These are phyloP conservation scores for Operophtera brumata DNA, from an alignment of 2,888 invertebrate genomes.

Conservation along the genomic window DNA sequence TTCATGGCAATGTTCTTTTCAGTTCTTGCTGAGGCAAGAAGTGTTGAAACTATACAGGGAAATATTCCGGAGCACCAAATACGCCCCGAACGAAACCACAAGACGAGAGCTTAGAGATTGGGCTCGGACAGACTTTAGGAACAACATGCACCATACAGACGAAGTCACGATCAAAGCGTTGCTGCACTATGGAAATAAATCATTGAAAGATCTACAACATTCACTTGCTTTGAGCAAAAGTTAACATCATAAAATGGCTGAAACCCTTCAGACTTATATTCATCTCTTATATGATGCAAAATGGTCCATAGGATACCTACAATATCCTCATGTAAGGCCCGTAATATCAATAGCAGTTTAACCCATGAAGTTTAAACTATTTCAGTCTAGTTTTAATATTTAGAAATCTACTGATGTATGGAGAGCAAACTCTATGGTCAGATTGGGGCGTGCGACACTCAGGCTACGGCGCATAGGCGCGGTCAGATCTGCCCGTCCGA, in stretches of 20 bases:
- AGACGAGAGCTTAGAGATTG: constrained; percentile 85
- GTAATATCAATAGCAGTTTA: too few relatives aligned
- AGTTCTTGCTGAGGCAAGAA: constrained; percentile 91
- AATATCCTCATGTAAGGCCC: too few relatives aligned
- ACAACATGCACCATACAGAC: constrained; percentile 85
- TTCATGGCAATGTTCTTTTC: constrained; percentile 43
- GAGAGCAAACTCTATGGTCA: too few relatives aligned
- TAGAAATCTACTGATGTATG: too few relatives aligned
- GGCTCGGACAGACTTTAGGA: constrained; percentile 87
- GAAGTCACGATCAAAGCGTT: constrained; percentile 87
- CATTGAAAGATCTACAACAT: constrained; percentile 84
- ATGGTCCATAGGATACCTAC: too few relatives aligned
- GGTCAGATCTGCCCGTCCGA: too few relatives aligned
- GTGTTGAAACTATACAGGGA: constrained; percentile 88
- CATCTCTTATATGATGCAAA: too few relatives aligned
- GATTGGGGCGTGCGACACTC: too few relatives aligned
- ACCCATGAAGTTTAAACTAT: too few relatives aligned
- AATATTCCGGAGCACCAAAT: constrained; percentile 84
- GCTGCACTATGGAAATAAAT: constrained; percentile 85
- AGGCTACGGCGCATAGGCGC: too few relatives aligned
- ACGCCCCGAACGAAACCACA: constrained; percentile 83
- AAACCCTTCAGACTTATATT: too few relatives aligned
- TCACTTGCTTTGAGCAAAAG: constrained; percentile 82
- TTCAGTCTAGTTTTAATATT: too few relatives aligned
- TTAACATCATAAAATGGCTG: constrained; percentile 18